Evolutionary conservation across 2,113 vertebrate species (phyloP).

Genomic region (Callaeas wilsoni): DNA sequence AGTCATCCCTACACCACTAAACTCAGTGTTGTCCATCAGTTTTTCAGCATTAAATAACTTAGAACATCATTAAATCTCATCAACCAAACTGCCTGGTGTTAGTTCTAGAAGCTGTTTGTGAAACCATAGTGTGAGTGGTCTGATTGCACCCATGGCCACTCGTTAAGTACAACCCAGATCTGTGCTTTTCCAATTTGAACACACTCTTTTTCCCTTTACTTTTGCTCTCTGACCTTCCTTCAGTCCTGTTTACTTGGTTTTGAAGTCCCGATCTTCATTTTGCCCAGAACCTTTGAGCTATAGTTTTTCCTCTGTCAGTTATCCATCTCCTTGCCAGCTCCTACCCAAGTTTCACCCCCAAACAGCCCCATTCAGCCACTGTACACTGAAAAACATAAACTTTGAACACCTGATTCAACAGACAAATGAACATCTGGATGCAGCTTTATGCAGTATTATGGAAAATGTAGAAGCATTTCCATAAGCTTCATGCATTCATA

Average conservation of each 20-base stretch:
- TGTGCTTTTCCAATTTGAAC: neutral
- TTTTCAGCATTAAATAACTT: neutral
- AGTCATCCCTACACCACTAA: neutral
- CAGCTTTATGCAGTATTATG: neutral
- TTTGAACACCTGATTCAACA: neutral
- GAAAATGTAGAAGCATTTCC: neutral
- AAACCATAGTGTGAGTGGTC: neutral
- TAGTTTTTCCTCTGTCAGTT: neutral
- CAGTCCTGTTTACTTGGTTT: neutral
- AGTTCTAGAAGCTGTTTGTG: neutral
- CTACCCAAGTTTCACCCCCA: neutral
- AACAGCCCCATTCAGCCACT: neutral
- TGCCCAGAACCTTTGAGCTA: neutral
- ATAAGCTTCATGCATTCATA: neutral
- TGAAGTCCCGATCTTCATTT: neutral
- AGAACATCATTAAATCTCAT: neutral
- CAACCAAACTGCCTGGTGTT: neutral
- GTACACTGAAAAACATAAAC: neutral
- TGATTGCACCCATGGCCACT: neutral
- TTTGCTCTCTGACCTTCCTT: neutral
- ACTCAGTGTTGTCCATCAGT: neutral
- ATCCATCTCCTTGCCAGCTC: neutral
- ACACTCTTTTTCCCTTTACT: neutral
- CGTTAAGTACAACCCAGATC: fast-evolving
- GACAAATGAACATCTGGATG: neutral